Base-by-base conservation (phyloP, 1,140 invertebrate genomes). In the Dryas iulia region DNA sequence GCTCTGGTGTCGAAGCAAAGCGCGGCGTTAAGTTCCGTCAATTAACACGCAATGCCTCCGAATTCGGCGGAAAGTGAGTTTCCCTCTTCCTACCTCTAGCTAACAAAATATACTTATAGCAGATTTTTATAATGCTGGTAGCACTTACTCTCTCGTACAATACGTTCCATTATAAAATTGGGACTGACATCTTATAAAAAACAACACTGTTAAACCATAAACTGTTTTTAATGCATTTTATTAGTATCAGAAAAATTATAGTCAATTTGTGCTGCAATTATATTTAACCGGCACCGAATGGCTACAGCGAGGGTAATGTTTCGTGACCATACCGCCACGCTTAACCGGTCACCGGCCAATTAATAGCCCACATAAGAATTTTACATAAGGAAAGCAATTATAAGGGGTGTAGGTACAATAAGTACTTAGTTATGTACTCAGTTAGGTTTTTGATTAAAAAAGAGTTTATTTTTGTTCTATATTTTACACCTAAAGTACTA, bases 241-340 rank as follows among this genome's bases (percentile, higher is more conserved):
- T 62, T 53, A 24, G 12, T 63, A 54, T 56, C 39, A 31, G 61
- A 63, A 63, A 63, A 54, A 63, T 63, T 63, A 63, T 56, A 52
- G 59, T 25, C 59, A 61, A 61, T 61, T 61, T 47, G 18, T 30
- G 18, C 26, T 52, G 28, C 61, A 63, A 63, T 63, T 63, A 63
- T 63, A 63, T 63, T 63, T 63, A 63, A 63, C 61, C 52, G 25
- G 31, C 25, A 62, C 60, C 1, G 28, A 54, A 63, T 33, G 47
- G 61, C 61, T 47, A 26, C 60, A 21, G 35, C 35, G 6, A 8
- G 61, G 52, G 52, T 63, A 63, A 63, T 63, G 61, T 63, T 33
- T 63, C 61, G 61, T 63, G 61, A 63, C 61, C 61, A 56, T 63
- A 63, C 47, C 52, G 26, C 47, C 61, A 63, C 61, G 61, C 52